These are phyloP conservation scores for Leucoptera coffeella DNA, from an alignment of 2,888 invertebrate genomes.

Conservation along the genomic window DNA sequence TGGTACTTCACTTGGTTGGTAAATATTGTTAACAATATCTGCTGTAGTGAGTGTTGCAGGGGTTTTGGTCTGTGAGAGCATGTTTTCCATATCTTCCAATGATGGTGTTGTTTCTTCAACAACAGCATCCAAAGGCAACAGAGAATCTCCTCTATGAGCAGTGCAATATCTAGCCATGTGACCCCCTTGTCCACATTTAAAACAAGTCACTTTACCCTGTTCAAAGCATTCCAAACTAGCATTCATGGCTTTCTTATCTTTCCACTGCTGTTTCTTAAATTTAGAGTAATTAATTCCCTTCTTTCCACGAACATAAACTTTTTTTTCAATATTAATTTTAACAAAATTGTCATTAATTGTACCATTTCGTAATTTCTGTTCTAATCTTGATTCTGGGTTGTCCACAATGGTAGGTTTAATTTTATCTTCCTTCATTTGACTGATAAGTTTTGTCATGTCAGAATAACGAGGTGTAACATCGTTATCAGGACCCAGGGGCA, in stretches of 20 bases:
- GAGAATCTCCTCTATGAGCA: constrained; percentile 47
- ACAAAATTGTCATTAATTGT: constrained; percentile 85
- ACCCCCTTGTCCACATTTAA: constrained; percentile 77
- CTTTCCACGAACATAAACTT: constrained; percentile 74
- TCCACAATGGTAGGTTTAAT: too few species aligned
- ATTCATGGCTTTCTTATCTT: constrained; percentile 61
- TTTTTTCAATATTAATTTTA: constrained; percentile 82
- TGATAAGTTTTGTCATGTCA: constrained; percentile 10
- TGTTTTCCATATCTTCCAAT: constrained; percentile 65
- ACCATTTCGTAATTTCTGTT: constrained; percentile 63
- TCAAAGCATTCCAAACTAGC: constrained; percentile 65
- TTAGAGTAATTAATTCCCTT: constrained; percentile 70
- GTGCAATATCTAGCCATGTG: constrained; percentile 72
- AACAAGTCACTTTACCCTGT: constrained; percentile 65
- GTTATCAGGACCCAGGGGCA: constrained; percentile 32
- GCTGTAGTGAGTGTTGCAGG: constrained; percentile 13
- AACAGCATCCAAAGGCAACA: constrained; percentile 59
- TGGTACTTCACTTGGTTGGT: constrained; percentile 26
- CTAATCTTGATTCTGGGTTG: constrained; percentile 28
- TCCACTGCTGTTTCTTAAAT: constrained; percentile 77
- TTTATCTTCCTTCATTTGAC: too few species aligned
- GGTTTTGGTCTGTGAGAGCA: constrained; percentile 11
- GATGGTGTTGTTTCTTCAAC: constrained; percentile 67
- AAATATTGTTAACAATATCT: constrained; percentile 17
- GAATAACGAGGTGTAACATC: constrained; percentile 24